Base-by-base conservation (phyloP, 2,797 vertebrate genomes). In the Tarsius wallacei region DNA sequence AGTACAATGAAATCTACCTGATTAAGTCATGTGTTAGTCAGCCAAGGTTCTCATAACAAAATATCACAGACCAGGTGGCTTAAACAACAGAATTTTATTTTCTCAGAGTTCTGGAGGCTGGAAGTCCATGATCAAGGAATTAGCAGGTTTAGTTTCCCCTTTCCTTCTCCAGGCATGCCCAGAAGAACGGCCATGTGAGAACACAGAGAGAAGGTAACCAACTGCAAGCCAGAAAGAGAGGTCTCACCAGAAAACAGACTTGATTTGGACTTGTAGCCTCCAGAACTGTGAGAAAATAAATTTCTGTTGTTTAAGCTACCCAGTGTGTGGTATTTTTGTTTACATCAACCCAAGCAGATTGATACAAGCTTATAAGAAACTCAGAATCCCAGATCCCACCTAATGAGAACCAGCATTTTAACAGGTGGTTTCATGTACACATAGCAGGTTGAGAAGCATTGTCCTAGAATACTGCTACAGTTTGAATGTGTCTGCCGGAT, bases 331-430 rank as follows among this genome's bases (percentile, higher is more conserved):
- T 28, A 66, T 61, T 55, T 55, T 89, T 49, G 13, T 36, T 42
- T 78, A 68, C 7, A 15, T 49, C 36, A 73, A 57, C 53, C 59
- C 24, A 42, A 63, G 55, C 15, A 51, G 49, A 85, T n/a, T 86
- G 83, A 71, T 26, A 74, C 7, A 49, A 83, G 59, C 14, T 36
- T 90, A 15, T 82, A 63, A 94, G 42, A 94, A 77, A 94, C 55
- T 33, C 15, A 55, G 80, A 83, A 55, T 63, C 59, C 49, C 28
- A 80, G 22, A 19, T 49, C 28, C 53, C 11, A 53, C 13, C 16
- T 31, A 91, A 66, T 21, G 16, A 83, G 55, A 94, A 87, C 31
- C 21, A 28, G 11, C 4, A 14, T 57, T 64, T 71, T 64, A 73
- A 70, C 7, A 15, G 33, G 6, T 13, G 57, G 47, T 7, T 82